Evolutionary conservation across 2,888 invertebrate species (phyloP), one percentile per base, ranked within the genome.

Genomic region (Strigamia transsilvanica): DNA sequence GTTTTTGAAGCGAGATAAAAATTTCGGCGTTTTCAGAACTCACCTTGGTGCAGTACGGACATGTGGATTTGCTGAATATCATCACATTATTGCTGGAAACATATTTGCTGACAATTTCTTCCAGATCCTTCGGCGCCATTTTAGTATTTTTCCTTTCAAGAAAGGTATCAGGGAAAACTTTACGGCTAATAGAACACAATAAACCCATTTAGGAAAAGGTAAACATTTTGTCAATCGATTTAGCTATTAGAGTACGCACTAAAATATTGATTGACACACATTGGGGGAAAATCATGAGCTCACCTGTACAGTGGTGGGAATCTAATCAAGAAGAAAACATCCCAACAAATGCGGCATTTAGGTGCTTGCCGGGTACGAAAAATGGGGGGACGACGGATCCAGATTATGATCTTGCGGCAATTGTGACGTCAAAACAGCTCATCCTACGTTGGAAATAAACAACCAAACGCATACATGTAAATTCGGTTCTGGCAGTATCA

Each of bases 61-160:
- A 83, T 13, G 27, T 18, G 10, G 82, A 79, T 41, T 83, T 83
- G 80, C 83, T 83, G 79, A 83, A 83, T 18, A 83, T 81, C 81
- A 83, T 82, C 15, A 83, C 80, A 56, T 42, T 83, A 42, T 83
- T 83, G 12, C 61, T 66, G n/a, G 73, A 23, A 66, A 83, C 79
- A 79, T 79, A 79, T 12, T 82, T 51, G 6, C 79, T 42, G n/a
- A 83, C 80, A 13, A 77, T 27, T 32, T 73, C 23, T 21, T 73
- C 42, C 77, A 77, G 42, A 80, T 80, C 46, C n/a, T 46, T 78
- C 38, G 78, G 78, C 38, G 78, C 78, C 78, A 78, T 78, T 18
- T 46, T 46, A 13, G 12, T 13, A 4, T 13, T 46, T 46, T 46
- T 46, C 13, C 46, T n/a, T 46, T 46, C 46, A 12, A 46, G 15